phyloP scores from a whole-genome alignment of 2,888 invertebrate genomes.

The Pimpla rufipes region DNA sequence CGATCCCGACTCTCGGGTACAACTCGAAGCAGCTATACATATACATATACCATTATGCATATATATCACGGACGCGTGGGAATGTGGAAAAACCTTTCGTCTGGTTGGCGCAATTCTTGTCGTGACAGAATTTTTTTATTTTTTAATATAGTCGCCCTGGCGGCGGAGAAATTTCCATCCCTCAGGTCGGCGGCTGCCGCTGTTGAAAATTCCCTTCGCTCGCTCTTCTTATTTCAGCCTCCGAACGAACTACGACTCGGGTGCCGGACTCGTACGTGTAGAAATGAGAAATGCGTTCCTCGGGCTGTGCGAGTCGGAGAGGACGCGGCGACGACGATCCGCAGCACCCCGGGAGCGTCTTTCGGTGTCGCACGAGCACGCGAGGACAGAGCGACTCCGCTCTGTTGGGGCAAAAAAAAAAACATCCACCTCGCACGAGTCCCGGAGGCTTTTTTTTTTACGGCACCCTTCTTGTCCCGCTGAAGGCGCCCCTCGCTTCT shows the following conservation, averaged over 20 bases:
- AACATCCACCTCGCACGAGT: slow-evolving; percentile 37
- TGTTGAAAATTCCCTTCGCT: slow-evolving; percentile 44
- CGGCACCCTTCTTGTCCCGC: slow-evolving; percentile 11
- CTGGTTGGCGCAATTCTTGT: slow-evolving; percentile 44
- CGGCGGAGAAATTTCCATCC: slow-evolving; percentile 55
- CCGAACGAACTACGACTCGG: slow-evolving; percentile 7
- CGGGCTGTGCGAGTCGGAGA: neutral
- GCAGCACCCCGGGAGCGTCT: neutral
- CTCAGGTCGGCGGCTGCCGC: neutral
- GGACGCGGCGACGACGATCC: neutral
- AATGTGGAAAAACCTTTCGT: slow-evolving; percentile 42
- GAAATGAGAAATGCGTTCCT: slow-evolving; percentile 60
- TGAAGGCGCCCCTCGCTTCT: slow-evolving; percentile 23
- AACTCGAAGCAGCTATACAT: neutral
- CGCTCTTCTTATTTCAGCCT: slow-evolving; percentile 3
- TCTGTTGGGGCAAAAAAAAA: neutral
- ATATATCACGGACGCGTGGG: slow-evolving; percentile 52
- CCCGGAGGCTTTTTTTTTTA: slow-evolving; percentile 26
- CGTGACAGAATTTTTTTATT: slow-evolving; percentile 65
- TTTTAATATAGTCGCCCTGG: slow-evolving; percentile 58
- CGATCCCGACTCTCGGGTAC: slow-evolving; percentile 4
- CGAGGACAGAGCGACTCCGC: neutral
- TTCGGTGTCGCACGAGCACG: slow-evolving; percentile 27
- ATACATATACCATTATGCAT: slow-evolving; percentile 36
- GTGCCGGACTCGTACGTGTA: slow-evolving; percentile 55